Conservation (phyloP, 2,888 invertebrate species). For the Esperia sulphurella region DNA sequence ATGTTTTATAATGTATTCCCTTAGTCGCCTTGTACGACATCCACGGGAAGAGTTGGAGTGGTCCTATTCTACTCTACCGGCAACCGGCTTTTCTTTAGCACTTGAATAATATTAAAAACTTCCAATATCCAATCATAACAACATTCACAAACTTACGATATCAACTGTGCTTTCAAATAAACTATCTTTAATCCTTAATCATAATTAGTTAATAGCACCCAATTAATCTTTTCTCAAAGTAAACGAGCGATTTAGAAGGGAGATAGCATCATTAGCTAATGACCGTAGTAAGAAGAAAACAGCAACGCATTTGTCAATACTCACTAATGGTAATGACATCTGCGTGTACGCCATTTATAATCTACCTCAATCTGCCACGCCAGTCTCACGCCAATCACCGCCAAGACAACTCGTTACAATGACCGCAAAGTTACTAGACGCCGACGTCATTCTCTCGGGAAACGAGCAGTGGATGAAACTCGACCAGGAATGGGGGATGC, state of each 20-base stretch:
- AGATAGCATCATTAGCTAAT: not conserved
- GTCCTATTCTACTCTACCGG: no score
- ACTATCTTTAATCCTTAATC: no score
- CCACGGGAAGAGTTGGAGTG: no score
- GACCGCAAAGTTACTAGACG: conserved; percentile 24
- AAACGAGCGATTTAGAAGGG: not conserved
- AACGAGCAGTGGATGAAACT: conserved; percentile 63
- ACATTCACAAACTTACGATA: no score
- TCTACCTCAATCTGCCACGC: not conserved
- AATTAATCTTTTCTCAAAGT: no score
- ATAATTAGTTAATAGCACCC: no score
- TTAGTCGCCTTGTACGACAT: no score
- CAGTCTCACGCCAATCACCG: not conserved
- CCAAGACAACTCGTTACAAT: not conserved
- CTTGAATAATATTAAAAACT: no score
- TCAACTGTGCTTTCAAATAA: no score
- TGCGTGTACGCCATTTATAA: not conserved
- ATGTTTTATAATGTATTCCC: no score
- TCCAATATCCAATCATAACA: no score
- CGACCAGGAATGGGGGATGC: conserved; percentile 60
- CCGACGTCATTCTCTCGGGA: conserved; percentile 50
- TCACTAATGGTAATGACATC: not conserved
- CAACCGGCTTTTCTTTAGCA: no score
- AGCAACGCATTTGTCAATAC: not conserved
- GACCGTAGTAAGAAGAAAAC: not conserved